Percentiles rank a stretch among this genome's conserved stretches.
Conservation (phyloP, 2,113 vertebrate species). For the Sylvilagus bachmani region DNA sequence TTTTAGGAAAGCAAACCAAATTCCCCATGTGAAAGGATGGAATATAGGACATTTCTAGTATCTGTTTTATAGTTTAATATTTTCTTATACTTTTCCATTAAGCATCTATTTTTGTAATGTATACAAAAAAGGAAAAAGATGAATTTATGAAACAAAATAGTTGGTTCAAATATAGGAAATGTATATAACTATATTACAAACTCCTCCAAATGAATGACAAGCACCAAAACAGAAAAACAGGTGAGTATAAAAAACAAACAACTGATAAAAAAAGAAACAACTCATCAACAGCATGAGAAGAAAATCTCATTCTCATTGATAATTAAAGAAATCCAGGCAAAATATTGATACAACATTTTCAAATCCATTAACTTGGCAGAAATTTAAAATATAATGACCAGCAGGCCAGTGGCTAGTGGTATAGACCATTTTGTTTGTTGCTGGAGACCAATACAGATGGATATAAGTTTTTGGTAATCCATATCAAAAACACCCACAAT, state of each 20-base stretch:
- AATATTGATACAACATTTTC: neutral
- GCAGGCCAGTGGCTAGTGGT: neutral
- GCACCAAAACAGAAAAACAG: neutral
- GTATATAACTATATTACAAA: neutral
- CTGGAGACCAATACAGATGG: neutral
- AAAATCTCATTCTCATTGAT: constrained; percentile 1
- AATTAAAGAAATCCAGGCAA: constrained; percentile 27
- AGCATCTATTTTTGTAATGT: constrained; percentile 24
- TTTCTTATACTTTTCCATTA: constrained; percentile 9
- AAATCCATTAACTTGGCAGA: constrained; percentile 2
- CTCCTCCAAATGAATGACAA: constrained; percentile 20
- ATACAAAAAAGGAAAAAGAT: neutral
- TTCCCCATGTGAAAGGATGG: neutral
- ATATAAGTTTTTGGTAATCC: neutral
- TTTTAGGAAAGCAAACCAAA: constrained; percentile 24
- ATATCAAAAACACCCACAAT: constrained; percentile 9
- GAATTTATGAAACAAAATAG: constrained; percentile 22
- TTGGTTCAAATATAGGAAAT: constrained; percentile 27
- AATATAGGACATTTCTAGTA: neutral
- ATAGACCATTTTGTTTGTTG: neutral
- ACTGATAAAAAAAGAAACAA: constrained; percentile 9
- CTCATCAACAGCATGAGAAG: constrained; percentile 9
- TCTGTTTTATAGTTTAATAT: neutral
- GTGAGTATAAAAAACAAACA: neutral
- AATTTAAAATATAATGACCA: constrained; percentile 14